Base-by-base conservation (phyloP, 1,140 invertebrate species). In the Aphis craccivora region DNA sequence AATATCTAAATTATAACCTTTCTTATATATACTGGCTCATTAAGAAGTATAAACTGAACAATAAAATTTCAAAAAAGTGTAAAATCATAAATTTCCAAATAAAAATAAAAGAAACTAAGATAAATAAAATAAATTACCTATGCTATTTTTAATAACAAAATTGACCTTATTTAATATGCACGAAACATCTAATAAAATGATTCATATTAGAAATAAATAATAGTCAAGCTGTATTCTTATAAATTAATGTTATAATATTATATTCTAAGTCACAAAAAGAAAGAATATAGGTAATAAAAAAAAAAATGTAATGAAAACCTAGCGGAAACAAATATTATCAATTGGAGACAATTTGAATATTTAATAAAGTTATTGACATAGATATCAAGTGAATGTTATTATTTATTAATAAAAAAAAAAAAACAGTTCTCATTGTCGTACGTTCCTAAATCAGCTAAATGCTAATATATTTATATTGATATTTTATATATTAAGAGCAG, bases 321-420 rank as follows among this genome's bases (percentile, higher is more conserved):
- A n/a, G 23, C n/a, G 30, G 60, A 76, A 76, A 76, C 60, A 14
- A 76, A 76, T n/a, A n/a, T 76, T 14, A n/a, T 76, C n/a, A 76
- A 76, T 76, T 76, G 60, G 14, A 76, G 60, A 76, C 60, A 76
- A 76, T 76, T 76, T 76, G 60, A 76, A 76, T 30, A 76, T 76
- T n/a, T 76, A 76, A 76, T 76, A 76, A 18, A 76, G n/a, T n/a
- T 35, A 76, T 76, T 18, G 60, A 76, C n/a, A 76, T n/a, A 18
- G 60, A 76, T 76, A 76, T n/a, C n/a, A 67, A n/a, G 14, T 76
- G 60, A 76, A 76, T 76, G 30, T 76, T 76, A n/a, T 76, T 30
- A n/a, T n/a, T n/a, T n/a, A n/a, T n/a, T n/a, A n/a, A n/a, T n/a
- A n/a, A 67, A 60, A 67, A 67, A 67, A 67, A 67, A 67, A n/a